Base-by-base conservation (phyloP, 2,888 invertebrate species). In the Blastobasis adustella region DNA sequence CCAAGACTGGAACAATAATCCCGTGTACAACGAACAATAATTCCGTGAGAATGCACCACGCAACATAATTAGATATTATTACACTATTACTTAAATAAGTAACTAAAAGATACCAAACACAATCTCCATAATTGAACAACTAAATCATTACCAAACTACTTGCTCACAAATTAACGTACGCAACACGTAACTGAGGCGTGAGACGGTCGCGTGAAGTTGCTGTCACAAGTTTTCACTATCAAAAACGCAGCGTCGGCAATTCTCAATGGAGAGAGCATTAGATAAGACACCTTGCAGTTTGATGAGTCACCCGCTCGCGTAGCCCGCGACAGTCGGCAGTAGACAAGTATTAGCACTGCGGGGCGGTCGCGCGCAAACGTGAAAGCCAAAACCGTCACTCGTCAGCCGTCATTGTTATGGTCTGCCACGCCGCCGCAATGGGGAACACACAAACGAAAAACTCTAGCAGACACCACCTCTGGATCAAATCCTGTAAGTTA, bases 401-500 rank as follows among this genome's bases (percentile, higher is more conserved):
- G 62, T 66, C 65, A 66, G 56, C 7, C 6, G 6, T 40, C 50
- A 73, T 76, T 68, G 83, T 82, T 80, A 85, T 82, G 81, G 71
- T 61, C 66, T 70, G 67, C 65, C 69, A 61, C 54, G 50, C 56
- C 50, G 50, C 58, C 52, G 65, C 73, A 66, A 87, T 87, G 87
- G 87, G 87, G 47, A 85, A 83, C 67, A 65, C 77, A 49, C 67
- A 76, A 45, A 52, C 76, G 42, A 86, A 82, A 70, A 73, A 65
- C 58, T 70, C 67, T 53, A 63, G 68, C 47, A 76, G 65, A 64
- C 69, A 64, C 69, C 69, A 62, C 66, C 69, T 73, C 61, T 81
- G 81, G 81, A 66, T 71, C 52, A 78, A 69, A 69, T 73, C 74
- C 60, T 80, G 86, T 86, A 76, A 82, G 86, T 80, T 82, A 75